These are phyloP conservation scores for Xylocopa sonorina DNA, from an alignment of 1,140 invertebrate genomes.

Conservation along the genomic window DNA sequence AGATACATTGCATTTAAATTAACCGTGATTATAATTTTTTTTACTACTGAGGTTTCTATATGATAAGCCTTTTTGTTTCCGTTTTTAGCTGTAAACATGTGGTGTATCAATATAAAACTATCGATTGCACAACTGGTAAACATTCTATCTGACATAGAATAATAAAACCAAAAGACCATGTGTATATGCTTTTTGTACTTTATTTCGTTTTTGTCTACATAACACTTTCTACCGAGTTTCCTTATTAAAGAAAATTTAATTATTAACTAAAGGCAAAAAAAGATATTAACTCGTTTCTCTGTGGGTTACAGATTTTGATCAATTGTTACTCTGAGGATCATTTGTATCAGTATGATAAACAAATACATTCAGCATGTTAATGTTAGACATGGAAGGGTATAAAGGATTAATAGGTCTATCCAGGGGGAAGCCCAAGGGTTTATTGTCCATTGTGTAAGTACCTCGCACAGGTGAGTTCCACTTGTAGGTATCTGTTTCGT, in stretches of 20 bases:
- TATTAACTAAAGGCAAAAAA: neutral
- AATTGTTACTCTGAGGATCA: constrained; percentile 70
- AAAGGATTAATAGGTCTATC: constrained; percentile 82
- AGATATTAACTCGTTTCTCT: too few species aligned
- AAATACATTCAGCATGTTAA: constrained; percentile 83
- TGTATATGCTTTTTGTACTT: too few species aligned
- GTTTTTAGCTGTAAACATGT: too few species aligned
- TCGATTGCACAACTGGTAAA: too few species aligned
- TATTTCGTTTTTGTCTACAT: constrained; percentile 23
- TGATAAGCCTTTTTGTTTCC: neutral
- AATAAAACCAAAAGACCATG: too few species aligned
- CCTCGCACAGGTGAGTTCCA: constrained; percentile 67
- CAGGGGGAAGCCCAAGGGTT: constrained; percentile 82
- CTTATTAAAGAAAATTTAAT: neutral
- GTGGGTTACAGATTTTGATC: constrained; percentile 66
- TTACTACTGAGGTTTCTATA: neutral
- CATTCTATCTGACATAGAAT: too few species aligned
- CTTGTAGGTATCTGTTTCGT: constrained; percentile 54
- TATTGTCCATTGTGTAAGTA: constrained; percentile 73
- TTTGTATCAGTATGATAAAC: constrained; percentile 82
- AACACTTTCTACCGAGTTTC: neutral
- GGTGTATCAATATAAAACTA: too few species aligned
- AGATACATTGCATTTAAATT: neutral
- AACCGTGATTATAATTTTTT: neutral
- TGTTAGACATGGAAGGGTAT: constrained; percentile 82